Evolutionary conservation across 2,113 vertebrate genomes (phyloP).

Genomic region (Ciconia boyciana): DNA sequence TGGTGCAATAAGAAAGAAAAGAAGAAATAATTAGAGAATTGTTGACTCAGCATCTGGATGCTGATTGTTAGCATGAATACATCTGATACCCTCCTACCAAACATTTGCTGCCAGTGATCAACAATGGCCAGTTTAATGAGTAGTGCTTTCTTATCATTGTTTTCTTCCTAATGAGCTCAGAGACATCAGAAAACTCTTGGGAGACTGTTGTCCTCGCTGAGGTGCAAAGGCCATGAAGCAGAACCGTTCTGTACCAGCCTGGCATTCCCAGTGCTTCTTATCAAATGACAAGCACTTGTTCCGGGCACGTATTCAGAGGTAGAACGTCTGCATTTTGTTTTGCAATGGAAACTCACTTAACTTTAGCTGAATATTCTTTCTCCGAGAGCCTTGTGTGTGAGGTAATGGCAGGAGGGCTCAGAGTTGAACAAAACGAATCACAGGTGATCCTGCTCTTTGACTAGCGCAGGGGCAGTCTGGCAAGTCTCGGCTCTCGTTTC

Average conservation of each 20-base stretch:
- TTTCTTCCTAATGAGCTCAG: conserved; percentile 36
- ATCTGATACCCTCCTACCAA: not conserved
- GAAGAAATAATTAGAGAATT: not conserved
- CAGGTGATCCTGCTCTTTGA: conserved; percentile 25
- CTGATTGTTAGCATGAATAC: not conserved
- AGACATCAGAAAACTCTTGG: not conserved
- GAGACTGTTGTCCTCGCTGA: not conserved
- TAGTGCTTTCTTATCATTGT: not conserved
- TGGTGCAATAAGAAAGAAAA: not conserved
- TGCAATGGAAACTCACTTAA: conserved; percentile 18
- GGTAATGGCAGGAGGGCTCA: not conserved
- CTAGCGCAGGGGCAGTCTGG: not conserved
- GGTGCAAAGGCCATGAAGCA: conserved; percentile 6
- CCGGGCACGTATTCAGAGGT: not conserved
- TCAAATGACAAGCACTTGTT: conserved; percentile 23
- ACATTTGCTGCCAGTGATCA: not conserved
- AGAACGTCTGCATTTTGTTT: conserved; percentile 57
- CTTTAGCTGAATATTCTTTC: not conserved
- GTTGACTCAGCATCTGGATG: not conserved
- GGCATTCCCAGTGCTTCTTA: not conserved
- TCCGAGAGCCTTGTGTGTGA: not conserved
- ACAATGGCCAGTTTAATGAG: not conserved
- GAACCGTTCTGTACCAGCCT: not conserved
- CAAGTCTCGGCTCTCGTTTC: not conserved
- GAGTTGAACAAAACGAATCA: not conserved